These are phyloP conservation scores for Drosophila histrio DNA, from an alignment of 2,888 invertebrate species.

Conservation along the genomic window DNA sequence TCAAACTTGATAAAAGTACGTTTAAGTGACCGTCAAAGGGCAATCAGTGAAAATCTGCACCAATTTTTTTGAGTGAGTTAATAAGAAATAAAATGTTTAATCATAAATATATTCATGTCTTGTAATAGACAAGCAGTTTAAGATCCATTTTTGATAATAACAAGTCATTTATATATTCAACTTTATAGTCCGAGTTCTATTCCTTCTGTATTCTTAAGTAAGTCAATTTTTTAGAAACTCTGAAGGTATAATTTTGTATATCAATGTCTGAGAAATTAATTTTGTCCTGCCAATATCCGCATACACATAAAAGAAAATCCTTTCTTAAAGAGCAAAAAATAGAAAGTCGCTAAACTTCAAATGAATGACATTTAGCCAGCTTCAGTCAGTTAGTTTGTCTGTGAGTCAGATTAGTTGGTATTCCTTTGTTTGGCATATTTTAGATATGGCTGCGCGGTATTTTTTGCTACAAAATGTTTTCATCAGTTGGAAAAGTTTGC, in stretches of 20 bases:
- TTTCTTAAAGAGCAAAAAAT: constrained; percentile 34
- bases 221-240: too few relatives aligned
- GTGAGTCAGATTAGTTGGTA: constrained; percentile 30
- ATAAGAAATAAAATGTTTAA: too few relatives aligned
- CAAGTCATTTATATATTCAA: too few relatives aligned
- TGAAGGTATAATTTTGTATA: too few relatives aligned
- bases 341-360: constrained; percentile 45
- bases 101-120: too few relatives aligned
- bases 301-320: constrained; percentile 13
- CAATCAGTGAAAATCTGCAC: not conserved
- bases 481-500: constrained; percentile 53
- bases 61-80: not conserved
- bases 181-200: too few relatives aligned
- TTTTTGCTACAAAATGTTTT: constrained; percentile 49
- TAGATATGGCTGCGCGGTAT: constrained; percentile 15
- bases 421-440: constrained; percentile 41
- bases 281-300: not conserved
- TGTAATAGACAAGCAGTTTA: too few relatives aligned
- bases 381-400: constrained; percentile 9
- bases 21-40: too few relatives aligned
- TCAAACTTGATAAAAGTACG: too few relatives aligned
- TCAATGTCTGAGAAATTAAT: too few relatives aligned
- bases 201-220: too few relatives aligned
- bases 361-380: constrained; percentile 5
- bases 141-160: too few relatives aligned